Evolutionary conservation across 2,113 vertebrate species (phyloP), one percentile per base, ranked within the genome.

Genomic region (Reinhardtius hippoglossoides): DNA sequence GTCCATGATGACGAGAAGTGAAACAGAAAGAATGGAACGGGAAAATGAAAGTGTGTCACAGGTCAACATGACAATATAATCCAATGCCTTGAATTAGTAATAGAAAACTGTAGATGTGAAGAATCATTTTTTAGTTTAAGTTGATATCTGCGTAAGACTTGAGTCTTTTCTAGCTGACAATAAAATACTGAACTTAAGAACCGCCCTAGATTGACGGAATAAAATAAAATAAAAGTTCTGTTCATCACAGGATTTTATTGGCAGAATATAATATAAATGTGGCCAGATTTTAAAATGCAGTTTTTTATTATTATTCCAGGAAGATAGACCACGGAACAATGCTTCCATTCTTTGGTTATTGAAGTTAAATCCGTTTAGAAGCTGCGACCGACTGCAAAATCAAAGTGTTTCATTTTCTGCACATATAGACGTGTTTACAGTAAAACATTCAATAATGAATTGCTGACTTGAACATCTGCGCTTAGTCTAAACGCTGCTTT

Each of bases 401-500:
- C 23, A 82, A 80, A 73, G 85, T 89, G 87, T 89, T 93, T 92
- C 81, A 91, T 88, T 93, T 92, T 90, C 71, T 85, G 60, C 24
- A 9, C 74, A 86, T 9, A 9, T 2, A 52, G 5, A 52, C 55
- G 63, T 82, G 82, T 89, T 88, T 85, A 85, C 67, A 78, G 76
- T 69, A 68, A 81, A 74, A 62, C 61, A 71, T 58, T 83, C 18
- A 7, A 48, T 70, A 58, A 79, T 69, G 64, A 84, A 78, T 80
- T 71, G 52, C 73, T 21, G 14, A 80, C 61, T 78, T 16, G 18
- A 84, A 86, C 78, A 87, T 87, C 76, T 90, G 87, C 77, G 69
- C 26, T 74, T n/a, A 57, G 85, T 85, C 60, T 81, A 58, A 79
- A 37, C 10, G 20, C 50, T 73, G 71, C 48, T 67, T 76, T 73